phyloP scores from a whole-genome alignment of 2,113 vertebrate species.

The Campylomormyrus numenius region DNA sequence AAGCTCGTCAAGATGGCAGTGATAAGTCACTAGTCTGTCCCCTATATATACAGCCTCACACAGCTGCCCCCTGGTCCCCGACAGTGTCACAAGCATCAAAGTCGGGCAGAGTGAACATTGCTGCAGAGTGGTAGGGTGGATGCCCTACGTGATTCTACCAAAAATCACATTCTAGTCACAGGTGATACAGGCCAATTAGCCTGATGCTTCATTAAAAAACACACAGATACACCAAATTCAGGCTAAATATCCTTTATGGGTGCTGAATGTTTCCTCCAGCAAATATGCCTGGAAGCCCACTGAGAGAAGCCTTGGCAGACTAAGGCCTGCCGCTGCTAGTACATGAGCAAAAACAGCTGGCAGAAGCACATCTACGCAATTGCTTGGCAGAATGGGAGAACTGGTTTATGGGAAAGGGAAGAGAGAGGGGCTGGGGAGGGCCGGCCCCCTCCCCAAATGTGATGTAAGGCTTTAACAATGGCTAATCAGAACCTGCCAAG shows the following conservation, averaged over 20 bases:
- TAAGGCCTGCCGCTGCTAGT: not conserved
- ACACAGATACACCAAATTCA: not conserved
- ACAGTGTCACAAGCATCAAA: not conserved
- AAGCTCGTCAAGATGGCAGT: not conserved
- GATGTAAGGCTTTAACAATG: conserved; percentile 13
- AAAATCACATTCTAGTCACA: not conserved
- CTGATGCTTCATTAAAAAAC: not conserved
- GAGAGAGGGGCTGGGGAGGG: not conserved
- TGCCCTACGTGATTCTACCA: not conserved
- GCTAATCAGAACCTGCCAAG: conserved; percentile 17
- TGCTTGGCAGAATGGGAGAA: conserved; percentile 1
- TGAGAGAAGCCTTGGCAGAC: not conserved
- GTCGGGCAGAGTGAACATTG: not conserved
- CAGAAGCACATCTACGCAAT: conserved; percentile 6
- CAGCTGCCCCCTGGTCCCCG: not conserved
- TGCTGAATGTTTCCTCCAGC: not conserved
- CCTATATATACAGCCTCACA: not conserved
- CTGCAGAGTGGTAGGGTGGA: not conserved
- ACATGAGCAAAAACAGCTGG: not conserved
- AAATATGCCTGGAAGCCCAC: not conserved
- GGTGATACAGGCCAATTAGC: not conserved
- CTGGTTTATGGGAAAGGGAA: conserved; percentile 1
- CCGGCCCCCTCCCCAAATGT: conserved; percentile 8
- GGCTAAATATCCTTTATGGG: not conserved
- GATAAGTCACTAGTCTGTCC: not conserved